Evolutionary conservation across 64 coral and sea anemone genomes (phyloP).

Genomic region (Dendrophyllia cribrosa): DNA sequence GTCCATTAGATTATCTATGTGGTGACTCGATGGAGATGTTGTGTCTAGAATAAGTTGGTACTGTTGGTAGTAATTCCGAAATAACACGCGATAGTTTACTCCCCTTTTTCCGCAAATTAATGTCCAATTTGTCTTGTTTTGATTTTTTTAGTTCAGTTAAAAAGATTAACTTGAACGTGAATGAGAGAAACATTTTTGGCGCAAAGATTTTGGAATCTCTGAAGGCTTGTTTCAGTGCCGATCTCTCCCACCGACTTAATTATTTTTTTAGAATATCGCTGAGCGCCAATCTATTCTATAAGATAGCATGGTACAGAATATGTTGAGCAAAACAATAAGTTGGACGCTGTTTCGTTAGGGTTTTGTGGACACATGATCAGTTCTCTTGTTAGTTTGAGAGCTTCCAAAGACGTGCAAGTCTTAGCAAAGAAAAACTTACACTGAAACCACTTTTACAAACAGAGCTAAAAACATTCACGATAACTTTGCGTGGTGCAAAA

Average conservation of each 20-base stretch:
- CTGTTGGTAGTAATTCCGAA: not conserved
- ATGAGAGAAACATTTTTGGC: too few relatives aligned
- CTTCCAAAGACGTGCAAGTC: not conserved
- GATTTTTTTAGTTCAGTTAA: not conserved
- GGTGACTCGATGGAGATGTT: slow-evolving; percentile 32
- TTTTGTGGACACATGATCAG: not conserved
- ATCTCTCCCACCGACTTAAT: too few relatives aligned
- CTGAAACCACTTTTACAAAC: not conserved
- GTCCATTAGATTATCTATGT: slow-evolving; percentile 46
- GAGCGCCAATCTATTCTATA: not conserved
- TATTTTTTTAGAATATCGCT: too few relatives aligned
- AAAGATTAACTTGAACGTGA: too few relatives aligned
- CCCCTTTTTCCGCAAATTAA: not conserved
- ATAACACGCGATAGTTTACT: slow-evolving; percentile 14
- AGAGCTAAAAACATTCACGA: too few relatives aligned
- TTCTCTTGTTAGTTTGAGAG: not conserved
- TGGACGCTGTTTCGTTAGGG: not conserved
- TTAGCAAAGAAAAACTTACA: not conserved
- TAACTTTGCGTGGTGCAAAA: too few relatives aligned
- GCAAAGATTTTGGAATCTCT: too few relatives aligned
- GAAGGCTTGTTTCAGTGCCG: too few relatives aligned
- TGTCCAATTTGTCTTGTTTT: not conserved
- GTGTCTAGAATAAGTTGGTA: not conserved
- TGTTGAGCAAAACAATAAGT: too few relatives aligned
- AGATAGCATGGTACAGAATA: too few relatives aligned